Evolutionary conservation across 1,140 invertebrate species (phyloP).

Genomic region (Pteromalus puparum): DNA sequence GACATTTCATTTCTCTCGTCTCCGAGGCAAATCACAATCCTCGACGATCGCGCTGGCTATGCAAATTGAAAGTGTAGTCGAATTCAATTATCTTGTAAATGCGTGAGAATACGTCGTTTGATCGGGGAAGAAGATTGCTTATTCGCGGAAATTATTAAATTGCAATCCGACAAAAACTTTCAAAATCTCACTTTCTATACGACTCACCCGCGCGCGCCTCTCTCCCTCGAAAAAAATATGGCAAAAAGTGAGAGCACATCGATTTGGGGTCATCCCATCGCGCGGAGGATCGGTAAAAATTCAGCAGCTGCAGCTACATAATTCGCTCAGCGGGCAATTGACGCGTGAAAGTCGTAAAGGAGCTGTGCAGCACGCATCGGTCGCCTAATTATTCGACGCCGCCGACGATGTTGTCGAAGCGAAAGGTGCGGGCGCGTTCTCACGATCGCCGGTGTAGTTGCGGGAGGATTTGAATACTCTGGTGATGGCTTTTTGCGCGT

Average conservation of each 20-base stretch:
- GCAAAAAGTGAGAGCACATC: neutral
- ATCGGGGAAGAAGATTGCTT: too few species aligned
- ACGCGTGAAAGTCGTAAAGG: neutral
- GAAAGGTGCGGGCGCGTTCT: neutral
- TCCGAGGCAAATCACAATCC: too few species aligned
- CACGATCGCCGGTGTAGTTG: neutral
- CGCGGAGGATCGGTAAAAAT: neutral
- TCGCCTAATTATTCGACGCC: neutral
- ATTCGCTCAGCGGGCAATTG: neutral
- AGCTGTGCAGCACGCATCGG: neutral
- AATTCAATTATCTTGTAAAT: neutral
- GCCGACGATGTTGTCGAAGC: neutral
- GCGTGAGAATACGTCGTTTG: too few species aligned
- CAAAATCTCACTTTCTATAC: neutral
- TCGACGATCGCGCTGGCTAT: too few species aligned
- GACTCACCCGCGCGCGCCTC: neutral
- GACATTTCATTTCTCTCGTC: neutral
- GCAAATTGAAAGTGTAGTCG: neutral
- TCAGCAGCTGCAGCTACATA: neutral
- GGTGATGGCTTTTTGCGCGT: neutral
- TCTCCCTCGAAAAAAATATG: too few species aligned
- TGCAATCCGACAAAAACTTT: too few species aligned
- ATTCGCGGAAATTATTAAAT: neutral
- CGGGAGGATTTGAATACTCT: neutral
- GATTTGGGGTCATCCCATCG: neutral